Conservation (phyloP, 2,888 invertebrate genomes). For the Lysandra coridon region DNA sequence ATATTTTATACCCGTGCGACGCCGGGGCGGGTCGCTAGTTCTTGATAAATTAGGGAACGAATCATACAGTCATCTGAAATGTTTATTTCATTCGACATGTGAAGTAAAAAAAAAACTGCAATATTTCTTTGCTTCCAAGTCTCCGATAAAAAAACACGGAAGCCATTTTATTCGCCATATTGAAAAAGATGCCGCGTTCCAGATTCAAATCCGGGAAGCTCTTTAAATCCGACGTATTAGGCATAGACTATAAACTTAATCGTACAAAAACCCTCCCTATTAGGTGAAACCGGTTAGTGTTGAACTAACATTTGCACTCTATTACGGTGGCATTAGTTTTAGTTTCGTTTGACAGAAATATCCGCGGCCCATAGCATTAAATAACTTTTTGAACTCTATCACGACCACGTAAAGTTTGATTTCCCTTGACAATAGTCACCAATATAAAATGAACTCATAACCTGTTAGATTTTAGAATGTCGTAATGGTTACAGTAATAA, state of each 20-base stretch:
- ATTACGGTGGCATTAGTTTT: neutral
- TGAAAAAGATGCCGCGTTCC: slow-evolving; percentile 19
- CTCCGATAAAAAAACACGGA: neutral
- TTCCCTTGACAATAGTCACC: neutral
- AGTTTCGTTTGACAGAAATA: neutral
- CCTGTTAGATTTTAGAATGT: neutral
- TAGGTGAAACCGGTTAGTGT: slow-evolving; percentile 19
- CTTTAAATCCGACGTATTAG: slow-evolving; percentile 21
- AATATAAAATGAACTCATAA: slow-evolving; percentile 19
- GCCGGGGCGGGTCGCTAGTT: too few species aligned
- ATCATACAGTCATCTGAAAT: too few species aligned
- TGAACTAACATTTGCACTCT: neutral
- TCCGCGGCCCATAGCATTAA: neutral
- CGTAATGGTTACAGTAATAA: neutral
- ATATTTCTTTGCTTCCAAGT: neutral
- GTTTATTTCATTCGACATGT: too few species aligned
- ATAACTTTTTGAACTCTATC: neutral
- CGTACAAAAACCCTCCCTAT: slow-evolving; percentile 8
- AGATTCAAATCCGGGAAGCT: slow-evolving; percentile 24
- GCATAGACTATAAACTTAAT: slow-evolving; percentile 19
- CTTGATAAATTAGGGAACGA: too few species aligned
- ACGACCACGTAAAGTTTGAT: neutral
- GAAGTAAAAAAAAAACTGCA: neutral
- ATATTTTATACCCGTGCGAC: too few species aligned
- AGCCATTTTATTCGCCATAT: slow-evolving; percentile 13